Conservation (phyloP, 2,888 invertebrate genomes). For the Leptodirus hochenwartii region DNA sequence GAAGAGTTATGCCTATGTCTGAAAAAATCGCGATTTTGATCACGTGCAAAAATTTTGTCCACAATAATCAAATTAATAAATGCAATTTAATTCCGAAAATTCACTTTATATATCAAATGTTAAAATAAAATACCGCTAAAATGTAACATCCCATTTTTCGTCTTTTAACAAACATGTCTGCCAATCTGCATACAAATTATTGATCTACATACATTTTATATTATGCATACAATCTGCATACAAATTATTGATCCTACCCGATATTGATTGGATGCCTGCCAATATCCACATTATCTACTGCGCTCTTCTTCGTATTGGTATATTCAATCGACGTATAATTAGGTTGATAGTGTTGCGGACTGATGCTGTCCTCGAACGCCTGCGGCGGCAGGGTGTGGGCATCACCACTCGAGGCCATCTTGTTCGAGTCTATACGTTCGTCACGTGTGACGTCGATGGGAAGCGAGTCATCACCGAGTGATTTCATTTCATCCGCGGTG, state of each 20-base stretch:
- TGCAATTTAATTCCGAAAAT: too few species aligned
- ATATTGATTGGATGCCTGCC: slow-evolving; percentile 41
- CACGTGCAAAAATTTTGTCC: too few species aligned
- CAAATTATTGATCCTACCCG: too few species aligned
- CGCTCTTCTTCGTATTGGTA: slow-evolving; percentile 36
- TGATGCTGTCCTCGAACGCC: slow-evolving; percentile 40
- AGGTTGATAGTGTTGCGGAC: slow-evolving; percentile 38
- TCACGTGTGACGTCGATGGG: slow-evolving; percentile 88
- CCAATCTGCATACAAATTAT: neutral
- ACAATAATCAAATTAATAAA: too few species aligned
- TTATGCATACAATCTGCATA: too few species aligned
- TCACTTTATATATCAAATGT: too few species aligned
- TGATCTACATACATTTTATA: slow-evolving; percentile 12
- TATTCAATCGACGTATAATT: slow-evolving; percentile 29
- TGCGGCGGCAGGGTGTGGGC: slow-evolving; percentile 30
- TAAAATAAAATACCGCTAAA: too few species aligned
- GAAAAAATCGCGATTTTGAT: too few species aligned
- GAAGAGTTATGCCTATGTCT: too few species aligned
- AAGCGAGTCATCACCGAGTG: slow-evolving; percentile 79
- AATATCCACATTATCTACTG: slow-evolving; percentile 36
- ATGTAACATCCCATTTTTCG: neutral
- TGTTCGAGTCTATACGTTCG: slow-evolving; percentile 59
- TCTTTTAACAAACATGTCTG: neutral
- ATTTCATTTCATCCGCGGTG: slow-evolving; percentile 92
- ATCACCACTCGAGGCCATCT: slow-evolving; percentile 32